Conservation (phyloP, 37 sponge, comb jelly and placozoan genomes). For the Aphrocallistes beatrix region DNA sequence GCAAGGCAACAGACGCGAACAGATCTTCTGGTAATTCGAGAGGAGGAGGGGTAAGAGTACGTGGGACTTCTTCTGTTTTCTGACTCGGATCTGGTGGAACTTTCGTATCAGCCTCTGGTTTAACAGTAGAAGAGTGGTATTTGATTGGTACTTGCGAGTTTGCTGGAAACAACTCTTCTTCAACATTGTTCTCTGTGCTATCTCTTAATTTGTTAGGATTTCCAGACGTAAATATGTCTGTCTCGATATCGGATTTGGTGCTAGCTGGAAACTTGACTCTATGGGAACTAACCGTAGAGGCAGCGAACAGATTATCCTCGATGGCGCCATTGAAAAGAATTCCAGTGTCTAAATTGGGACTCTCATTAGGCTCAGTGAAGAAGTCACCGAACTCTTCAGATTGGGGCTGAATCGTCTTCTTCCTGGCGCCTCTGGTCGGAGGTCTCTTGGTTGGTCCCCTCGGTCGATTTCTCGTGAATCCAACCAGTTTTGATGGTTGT, state of each 20-base stretch:
- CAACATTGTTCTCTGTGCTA: neutral
- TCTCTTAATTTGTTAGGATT: neutral
- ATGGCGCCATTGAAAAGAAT: neutral
- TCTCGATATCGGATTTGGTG: neutral
- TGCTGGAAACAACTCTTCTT: neutral
- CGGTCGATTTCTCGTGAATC: neutral
- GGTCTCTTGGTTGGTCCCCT: neutral
- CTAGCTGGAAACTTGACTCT: neutral
- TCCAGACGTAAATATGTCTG: neutral
- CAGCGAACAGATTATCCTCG: neutral
- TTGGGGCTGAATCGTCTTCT: neutral
- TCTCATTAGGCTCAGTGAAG: neutral
- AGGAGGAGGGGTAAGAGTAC: neutral
- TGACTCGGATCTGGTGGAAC: neutral
- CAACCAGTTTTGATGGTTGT: neutral
- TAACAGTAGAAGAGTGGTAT: neutral
- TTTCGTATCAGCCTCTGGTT: neutral
- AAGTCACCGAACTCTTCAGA: neutral
- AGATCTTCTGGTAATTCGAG: neutral
- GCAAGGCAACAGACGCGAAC: neutral
- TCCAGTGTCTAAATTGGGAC: neutral
- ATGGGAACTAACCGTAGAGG: neutral
- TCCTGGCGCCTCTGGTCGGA: neutral
- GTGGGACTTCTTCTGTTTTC: neutral
- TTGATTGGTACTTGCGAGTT: neutral